phyloP scores from a whole-genome alignment of 2,797 vertebrate species.

The Phoebastria nigripes region DNA sequence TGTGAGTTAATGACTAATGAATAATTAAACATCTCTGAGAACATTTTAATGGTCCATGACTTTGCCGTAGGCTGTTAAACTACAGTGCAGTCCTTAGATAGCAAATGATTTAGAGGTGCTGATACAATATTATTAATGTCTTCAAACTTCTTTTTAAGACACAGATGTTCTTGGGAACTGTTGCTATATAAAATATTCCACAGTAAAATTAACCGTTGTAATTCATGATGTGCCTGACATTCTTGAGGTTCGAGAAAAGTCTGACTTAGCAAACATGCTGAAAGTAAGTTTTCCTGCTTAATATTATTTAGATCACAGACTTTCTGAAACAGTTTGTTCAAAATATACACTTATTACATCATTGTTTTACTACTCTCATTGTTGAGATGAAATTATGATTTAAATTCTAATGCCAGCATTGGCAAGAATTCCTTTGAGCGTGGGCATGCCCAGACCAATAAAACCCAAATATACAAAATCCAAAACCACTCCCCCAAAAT shows the following conservation, averaged over 20 bases:
- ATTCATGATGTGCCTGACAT: background rate
- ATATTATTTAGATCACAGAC: background rate
- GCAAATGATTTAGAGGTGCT: constrained; percentile 33
- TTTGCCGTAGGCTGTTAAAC: constrained; percentile 10
- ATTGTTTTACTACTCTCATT: background rate
- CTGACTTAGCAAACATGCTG: background rate
- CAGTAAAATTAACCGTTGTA: background rate
- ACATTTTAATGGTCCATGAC: constrained; percentile 18
- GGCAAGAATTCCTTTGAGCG: background rate
- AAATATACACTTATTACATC: fast-evolving
- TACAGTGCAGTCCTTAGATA: background rate
- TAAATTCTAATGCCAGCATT: background rate
- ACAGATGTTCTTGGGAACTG: background rate
- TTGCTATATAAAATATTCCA: background rate
- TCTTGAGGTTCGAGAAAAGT: background rate
- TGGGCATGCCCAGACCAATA: background rate
- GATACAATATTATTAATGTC: constrained; percentile 25
- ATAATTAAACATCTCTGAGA: constrained; percentile 31
- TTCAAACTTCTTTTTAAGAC: constrained; percentile 3
- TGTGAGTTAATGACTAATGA: constrained; percentile 49
- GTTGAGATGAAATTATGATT: background rate
- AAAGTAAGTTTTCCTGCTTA: background rate
- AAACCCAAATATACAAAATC: background rate
- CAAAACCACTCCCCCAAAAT: background rate
- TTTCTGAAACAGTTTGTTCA: background rate